Base-by-base conservation (phyloP, 2,113 vertebrate genomes). In the Bucco capensis region DNA sequence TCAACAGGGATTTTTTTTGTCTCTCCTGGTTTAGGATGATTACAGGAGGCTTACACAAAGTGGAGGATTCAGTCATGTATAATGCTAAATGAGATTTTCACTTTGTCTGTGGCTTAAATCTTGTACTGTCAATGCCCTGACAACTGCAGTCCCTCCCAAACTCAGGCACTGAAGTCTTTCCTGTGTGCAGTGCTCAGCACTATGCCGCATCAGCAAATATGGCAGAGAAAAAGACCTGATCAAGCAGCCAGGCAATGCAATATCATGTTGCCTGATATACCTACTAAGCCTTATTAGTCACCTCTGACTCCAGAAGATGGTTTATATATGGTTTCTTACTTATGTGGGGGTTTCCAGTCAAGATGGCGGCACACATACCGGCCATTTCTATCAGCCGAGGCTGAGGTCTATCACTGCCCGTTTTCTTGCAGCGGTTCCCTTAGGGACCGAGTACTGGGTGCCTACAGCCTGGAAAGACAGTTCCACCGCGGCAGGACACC, bases 21-120 rank as follows among this genome's bases (percentile, higher is more conserved):
- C 37, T 71, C 21, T 19, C 21, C 30, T n/a, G n/a, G 31, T 24
- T 47, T 35, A 57, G 37, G 37, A 69, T 47, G 23, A 19, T 54
- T 60, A 50, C 5, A 11, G 46, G 12, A 85, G 23, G 28, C 76
- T 71, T 67, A 12, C 4, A 2, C 23, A 66, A 62, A 24, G 13
- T 28, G 31, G 49, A 61, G 11, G 19, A n/a, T n/a, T n/a, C n/a
- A n/a, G n/a, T n/a, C n/a, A n/a, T 0, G 0, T 30, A 2, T 7
- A 30, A 46, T 5, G 6, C 12, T 46, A 61, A 38, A 73, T 0
- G 3, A 73, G 17, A 7, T 13, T 24, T 57, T 74, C 6, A 12
- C 49, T 69, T 12, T 27, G 33, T 74, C 83, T 30, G 7, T 35
- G 31, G 42, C 51, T 74, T 65, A 76, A 72, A 69, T 5, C 35